Base-by-base conservation (phyloP, 2,888 invertebrate genomes). In the Lissocephala sabroskyi region DNA sequence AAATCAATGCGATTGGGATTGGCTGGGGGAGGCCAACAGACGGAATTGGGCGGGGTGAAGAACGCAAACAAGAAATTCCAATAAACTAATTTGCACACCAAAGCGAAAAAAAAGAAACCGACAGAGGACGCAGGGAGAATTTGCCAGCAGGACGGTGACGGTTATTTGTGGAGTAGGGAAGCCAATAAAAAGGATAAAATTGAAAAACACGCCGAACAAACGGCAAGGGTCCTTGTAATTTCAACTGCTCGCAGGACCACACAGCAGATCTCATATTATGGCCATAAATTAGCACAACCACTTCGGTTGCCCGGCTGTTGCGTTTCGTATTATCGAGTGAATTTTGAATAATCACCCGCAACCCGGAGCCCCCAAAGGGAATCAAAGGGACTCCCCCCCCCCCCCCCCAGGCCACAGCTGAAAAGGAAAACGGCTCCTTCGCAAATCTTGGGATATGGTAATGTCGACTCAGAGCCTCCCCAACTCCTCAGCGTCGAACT, bases 61-160 rank as follows among this genome's bases (percentile, higher is more conserved):
- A 62, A 59, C 58, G 52, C 66, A 62, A 71, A 62, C 66, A 68
- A 71, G 59, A 65, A 79, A 79, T 79, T 74, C 75, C 78, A 79
- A 79, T 79, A 80, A 79, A 79, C 80, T 80, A 80, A 79, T 79
- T 79, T 79, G 70, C 79, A 73, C 77, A 79, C 70, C 62, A 74
- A 65, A 56, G 74, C 62, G 53, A 45, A 44, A 49, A n/a, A n/a
- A n/a, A n/a, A n/a, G n/a, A n/a, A 49, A 41, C 37, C 49, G 52
- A 35, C 43, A 50, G 50, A 35, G 7, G 13, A 16, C 3, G 10
- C 17, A 41, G 6, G 13, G 17, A 28, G 14, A 19, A n/a, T 1
- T 11, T 13, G 23, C 5, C 2, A 1, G 3, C 3, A 11, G 26
- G 7, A 40, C 19, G n/a, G 3, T 7, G 28, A 26, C 14, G 32